These are phyloP conservation scores for Coremacera marginata DNA, from an alignment of 2,888 invertebrate species.

Conservation along the genomic window DNA sequence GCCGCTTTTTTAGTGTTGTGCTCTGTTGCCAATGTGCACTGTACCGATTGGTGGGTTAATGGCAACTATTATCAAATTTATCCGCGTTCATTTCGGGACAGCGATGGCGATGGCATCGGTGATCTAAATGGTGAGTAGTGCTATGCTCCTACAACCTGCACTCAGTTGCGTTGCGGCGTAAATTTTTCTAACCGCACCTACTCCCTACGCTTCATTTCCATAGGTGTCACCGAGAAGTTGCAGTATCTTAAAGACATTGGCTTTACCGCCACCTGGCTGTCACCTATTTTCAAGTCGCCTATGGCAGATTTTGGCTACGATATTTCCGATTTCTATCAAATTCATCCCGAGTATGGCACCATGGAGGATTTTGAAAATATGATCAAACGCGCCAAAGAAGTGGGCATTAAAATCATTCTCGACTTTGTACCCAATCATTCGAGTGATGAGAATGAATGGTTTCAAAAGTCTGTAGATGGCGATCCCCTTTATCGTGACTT, in stretches of 20 bases:
- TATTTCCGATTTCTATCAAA: conserved; percentile 76
- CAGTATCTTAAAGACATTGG: conserved; percentile 78
- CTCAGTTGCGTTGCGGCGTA: too few species aligned
- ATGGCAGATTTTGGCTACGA: conserved; percentile 87
- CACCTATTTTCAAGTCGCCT: conserved; percentile 82
- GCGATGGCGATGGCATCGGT: conserved; percentile 80
- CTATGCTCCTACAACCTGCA: background rate
- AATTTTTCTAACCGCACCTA: too few species aligned
- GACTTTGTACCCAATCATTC: conserved; percentile 74
- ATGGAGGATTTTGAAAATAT: conserved; percentile 79
- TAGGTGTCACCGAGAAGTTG: conserved; percentile 74
- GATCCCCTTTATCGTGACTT: conserved; percentile 78
- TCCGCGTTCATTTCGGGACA: conserved; percentile 84
- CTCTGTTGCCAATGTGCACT: background rate
- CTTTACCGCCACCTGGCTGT: conserved; percentile 78
- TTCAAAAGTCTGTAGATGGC: conserved; percentile 76
- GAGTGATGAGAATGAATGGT: conserved; percentile 87
- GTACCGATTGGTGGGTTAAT: conserved; percentile 65
- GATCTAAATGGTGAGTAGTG: conserved; percentile 72
- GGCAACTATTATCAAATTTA: conserved; percentile 82
- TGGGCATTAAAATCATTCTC: conserved; percentile 69
- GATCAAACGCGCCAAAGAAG: conserved; percentile 72
- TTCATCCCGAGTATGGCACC: conserved; percentile 80
- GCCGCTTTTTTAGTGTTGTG: conserved; percentile 12
- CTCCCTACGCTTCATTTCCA: too few species aligned